Evolutionary conservation across 1,140 invertebrate species (phyloP), one percentile per base, ranked within the genome.

Genomic region (Lepidotrigona ventralis): DNA sequence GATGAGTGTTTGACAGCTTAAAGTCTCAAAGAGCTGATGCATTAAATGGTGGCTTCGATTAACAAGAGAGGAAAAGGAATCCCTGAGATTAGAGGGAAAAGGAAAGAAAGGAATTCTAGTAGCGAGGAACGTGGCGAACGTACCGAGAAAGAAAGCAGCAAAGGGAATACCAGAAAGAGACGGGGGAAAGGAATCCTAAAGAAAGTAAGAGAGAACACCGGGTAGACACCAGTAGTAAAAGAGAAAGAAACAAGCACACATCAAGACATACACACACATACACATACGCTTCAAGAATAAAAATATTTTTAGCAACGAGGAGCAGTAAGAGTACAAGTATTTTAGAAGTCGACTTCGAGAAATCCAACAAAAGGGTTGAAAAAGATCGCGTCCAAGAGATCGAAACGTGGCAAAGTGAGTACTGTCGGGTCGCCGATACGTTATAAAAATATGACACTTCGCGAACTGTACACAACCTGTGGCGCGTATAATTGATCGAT

Each of bases 401-500:
- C 15, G 1, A 64, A 29, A 17, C 15, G 63, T 15, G 63, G 5
- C 26, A 29, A 21, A 66, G 63, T 46, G 39, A 46, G 39, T 33
- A 66, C 9, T 1, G 64, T 9, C 19, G 33, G 19, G 19, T 33
- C 17, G 29, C 19, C 29, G 64, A 33, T 33, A 8, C 39, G 39
- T 46, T 46, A 33, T 11, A 66, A 66, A 66, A 33, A 66, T 21
- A 66, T 26, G 26, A 33, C 64, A 26, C 6, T 46, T 46, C 64
- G 64, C 64, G 17, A 39, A 33, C 17, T 21, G 29, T 33, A 19
- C 15, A 26, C 26, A 15, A 29, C 63, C 63, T 64, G 63, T 17
- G 15, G n/a, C 26, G 15, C 14, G n/a, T 33, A 66, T n/a, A 21
- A 46, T 19, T 53, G 69, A 79, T 80, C 70, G 82, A 79, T 80